Evolutionary conservation across 2,888 invertebrate genomes (phyloP), one percentile per base, ranked within the genome.

Genomic region (Cataglyphis rosenhaueri): DNA sequence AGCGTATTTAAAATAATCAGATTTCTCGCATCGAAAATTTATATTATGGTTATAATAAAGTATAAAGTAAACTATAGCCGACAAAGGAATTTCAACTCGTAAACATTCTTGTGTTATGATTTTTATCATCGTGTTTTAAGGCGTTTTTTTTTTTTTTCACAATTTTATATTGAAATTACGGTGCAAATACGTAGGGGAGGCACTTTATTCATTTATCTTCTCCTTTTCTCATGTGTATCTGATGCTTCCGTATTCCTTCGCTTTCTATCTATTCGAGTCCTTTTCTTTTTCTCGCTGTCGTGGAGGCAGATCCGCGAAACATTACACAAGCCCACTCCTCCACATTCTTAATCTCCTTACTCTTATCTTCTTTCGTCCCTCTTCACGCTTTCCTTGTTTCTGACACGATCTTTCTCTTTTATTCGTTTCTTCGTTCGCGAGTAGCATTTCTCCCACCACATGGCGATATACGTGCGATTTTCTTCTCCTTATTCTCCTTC

Each of bases 401-500:
- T 35, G 55, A 79, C 70, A 64, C 68, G 41, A 35, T 84, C 76
- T 83, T 86, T 76, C 82, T 52, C 81, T 71, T 81, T 55, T 32
- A 38, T 10, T 32, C 83, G 82, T 76, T 66, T 61, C 75, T 68
- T 61, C 62, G 32, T 81, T 79, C 81, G 15, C 44, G 70, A 21
- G 21, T 41, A 68, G 71, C 82, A 66, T n/a, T 52, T 52, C 52
- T 52, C 52, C 52, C n/a, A n/a, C 8, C n/a, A 82, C 66, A 85
- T 84, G 79, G 83, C 70, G 73, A 78, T 81, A 78, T 79, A 44
- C 55, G 44, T 68, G 48, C 65, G 41, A 62, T 70, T 71, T 75
- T 59, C 57, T 78, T 81, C 75, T 84, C 76, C 75, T 73, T 70
- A 64, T 76, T 83, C 66, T 79, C 44, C 70, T 73, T 61, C 85